These are phyloP conservation scores for Amorpha juglandis DNA, from an alignment of 2,888 invertebrate genomes.

Conservation along the genomic window DNA sequence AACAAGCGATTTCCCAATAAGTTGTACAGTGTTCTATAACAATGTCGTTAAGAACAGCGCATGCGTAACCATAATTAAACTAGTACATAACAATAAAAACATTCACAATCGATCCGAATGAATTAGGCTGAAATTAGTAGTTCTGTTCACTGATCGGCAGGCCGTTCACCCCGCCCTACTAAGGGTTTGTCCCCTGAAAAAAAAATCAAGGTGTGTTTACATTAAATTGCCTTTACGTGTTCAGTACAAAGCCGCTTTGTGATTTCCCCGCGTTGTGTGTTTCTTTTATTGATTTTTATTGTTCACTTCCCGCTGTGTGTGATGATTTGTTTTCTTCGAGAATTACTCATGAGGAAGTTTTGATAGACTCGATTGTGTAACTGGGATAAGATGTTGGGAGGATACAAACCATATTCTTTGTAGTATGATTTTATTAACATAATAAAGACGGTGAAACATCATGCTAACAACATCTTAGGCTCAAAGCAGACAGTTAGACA, in stretches of 20 bases:
- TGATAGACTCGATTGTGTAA: background rate
- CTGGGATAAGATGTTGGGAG: background rate
- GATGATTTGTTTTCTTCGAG: background rate
- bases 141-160: constrained; percentile 37
- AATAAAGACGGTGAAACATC: too few relatives aligned
- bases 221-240: constrained; percentile 13
- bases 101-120: constrained; percentile 24
- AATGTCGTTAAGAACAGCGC: background rate
- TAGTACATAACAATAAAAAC: constrained; percentile 10
- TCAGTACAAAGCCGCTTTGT: constrained; percentile 9
- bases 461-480: too few relatives aligned
- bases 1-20: too few relatives aligned
- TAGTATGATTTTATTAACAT: too few relatives aligned
- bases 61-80: background rate
- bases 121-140: constrained; percentile 41
- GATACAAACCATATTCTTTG: too few relatives aligned
- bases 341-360: background rate
- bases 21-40: too few relatives aligned
- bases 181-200: constrained; percentile 24
- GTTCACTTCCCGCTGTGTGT: constrained; percentile 6
- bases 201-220: constrained; percentile 27
- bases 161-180: constrained; percentile 37
- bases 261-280: background rate
- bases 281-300: constrained; percentile 24
- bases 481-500: too few relatives aligned